phyloP scores from a whole-genome alignment of 2,797 vertebrate genomes.

The Sciaenops ocellatus region DNA sequence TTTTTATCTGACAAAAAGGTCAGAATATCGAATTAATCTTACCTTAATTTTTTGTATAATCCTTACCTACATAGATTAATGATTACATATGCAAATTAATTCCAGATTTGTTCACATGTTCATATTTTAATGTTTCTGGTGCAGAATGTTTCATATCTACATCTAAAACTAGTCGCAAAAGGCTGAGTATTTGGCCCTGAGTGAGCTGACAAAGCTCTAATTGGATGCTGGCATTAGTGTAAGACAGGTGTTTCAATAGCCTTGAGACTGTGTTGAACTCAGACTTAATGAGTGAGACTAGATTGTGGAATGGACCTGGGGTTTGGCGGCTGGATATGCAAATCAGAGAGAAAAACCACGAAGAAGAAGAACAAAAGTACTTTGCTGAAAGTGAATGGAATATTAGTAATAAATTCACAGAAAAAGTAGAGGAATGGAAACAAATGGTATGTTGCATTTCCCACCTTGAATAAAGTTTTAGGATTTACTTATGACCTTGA shows the following conservation, averaged over 20 bases:
- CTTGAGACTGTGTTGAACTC: slow-evolving; percentile 18
- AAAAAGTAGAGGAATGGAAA: background rate
- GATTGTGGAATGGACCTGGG: slow-evolving; percentile 21
- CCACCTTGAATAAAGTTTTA: background rate
- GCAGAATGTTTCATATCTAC: background rate
- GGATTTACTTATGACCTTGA: background rate
- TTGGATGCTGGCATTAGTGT: slow-evolving; percentile 28
- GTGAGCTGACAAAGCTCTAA: slow-evolving; percentile 21
- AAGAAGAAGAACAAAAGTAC: background rate
- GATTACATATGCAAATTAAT: background rate
- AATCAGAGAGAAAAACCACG: slow-evolving; percentile 9
- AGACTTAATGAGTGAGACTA: slow-evolving; percentile 29
- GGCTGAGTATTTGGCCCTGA: background rate
- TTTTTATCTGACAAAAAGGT: background rate
- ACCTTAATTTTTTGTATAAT: background rate
- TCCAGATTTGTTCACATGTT: background rate
- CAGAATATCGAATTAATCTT: background rate
- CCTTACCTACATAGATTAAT: background rate
- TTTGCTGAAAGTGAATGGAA: background rate
- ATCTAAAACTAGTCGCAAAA: background rate
- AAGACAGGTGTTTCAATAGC: slow-evolving; percentile 37
- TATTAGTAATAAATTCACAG: background rate
- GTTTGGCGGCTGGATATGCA: slow-evolving; percentile 22
- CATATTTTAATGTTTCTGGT: background rate
- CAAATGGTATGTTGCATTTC: background rate